These are phyloP conservation scores for Artemisiospiza belli DNA, from an alignment of 2,113 vertebrate species.

Conservation along the genomic window DNA sequence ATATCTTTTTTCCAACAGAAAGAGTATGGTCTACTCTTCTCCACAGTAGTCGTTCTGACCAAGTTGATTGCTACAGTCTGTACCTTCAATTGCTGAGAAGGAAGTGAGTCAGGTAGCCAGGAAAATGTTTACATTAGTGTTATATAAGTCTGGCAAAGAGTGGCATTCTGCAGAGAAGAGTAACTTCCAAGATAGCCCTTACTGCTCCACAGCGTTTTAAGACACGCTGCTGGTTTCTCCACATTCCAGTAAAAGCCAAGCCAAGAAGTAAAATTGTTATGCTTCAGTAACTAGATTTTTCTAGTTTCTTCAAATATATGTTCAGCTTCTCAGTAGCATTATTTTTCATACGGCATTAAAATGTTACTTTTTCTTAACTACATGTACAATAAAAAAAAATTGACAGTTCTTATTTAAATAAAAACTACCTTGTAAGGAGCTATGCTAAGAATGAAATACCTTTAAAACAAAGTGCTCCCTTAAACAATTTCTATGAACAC, in stretches of 20 bases:
- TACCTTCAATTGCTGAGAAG: not conserved
- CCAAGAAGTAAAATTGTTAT: not conserved
- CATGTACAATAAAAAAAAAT: not conserved
- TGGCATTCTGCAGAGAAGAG: not conserved
- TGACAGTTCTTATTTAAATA: constrained; percentile 4
- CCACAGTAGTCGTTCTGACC: not conserved
- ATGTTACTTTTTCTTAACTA: constrained; percentile 3
- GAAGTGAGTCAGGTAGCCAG: not conserved
- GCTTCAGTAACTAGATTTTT: not conserved
- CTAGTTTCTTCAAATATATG: not conserved
- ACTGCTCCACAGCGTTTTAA: not conserved
- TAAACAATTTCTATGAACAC: constrained; percentile 59
- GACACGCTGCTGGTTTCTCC: not conserved
- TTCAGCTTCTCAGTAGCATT: not conserved
- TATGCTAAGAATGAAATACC: not conserved
- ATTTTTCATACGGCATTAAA: constrained; percentile 11
- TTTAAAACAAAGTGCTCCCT: constrained; percentile 55
- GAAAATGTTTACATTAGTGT: not conserved
- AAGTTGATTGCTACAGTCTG: not conserved
- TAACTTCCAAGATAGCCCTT: not conserved
- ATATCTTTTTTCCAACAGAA: not conserved
- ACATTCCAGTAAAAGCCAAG: not conserved
- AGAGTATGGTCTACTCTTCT: not conserved
- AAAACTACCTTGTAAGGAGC: not conserved
- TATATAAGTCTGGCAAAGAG: not conserved